phyloP scores from a whole-genome alignment of 2,113 vertebrate species.

The Pheucticus melanocephalus region DNA sequence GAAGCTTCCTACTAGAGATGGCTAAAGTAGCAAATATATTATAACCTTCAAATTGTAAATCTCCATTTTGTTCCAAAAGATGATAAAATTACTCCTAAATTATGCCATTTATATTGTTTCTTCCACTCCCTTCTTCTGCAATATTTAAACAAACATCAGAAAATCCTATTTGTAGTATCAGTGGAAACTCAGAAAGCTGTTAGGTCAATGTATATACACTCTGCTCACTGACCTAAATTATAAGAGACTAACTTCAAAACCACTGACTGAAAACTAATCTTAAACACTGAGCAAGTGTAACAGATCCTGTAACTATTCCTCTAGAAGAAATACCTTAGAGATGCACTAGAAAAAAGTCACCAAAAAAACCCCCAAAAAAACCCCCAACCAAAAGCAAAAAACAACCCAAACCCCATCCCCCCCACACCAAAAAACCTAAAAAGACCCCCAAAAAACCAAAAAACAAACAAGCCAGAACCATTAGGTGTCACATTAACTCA shows the following conservation, averaged over 20 bases:
- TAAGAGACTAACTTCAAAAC: slow-evolving; percentile 59
- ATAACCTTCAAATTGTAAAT: not conserved
- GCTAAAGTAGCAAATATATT: not conserved
- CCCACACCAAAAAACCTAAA: not conserved
- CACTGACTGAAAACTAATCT: slow-evolving; percentile 57
- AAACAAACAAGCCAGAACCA: not conserved
- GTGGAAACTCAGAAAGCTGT: not conserved
- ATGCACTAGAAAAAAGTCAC: not conserved
- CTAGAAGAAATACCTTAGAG: slow-evolving; percentile 3
- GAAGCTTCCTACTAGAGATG: not conserved
- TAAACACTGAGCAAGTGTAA: slow-evolving; percentile 49
- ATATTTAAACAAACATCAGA: not conserved
- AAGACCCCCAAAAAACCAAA: too few species aligned
- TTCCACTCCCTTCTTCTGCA: not conserved
- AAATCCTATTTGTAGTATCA: not conserved
- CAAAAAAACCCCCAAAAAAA: not conserved
- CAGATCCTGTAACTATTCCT: slow-evolving; percentile 25
- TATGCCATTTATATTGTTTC: not conserved
- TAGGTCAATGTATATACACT: slow-evolving; percentile 19
- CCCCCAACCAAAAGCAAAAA: not conserved
- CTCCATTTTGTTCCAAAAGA: not conserved
- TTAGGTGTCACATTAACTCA: not conserved
- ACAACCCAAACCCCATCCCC: not conserved
- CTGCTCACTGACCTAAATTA: slow-evolving; percentile 62
- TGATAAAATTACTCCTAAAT: not conserved